Base-by-base conservation (phyloP, 2,888 invertebrate genomes). In the Trilocha varians region DNA sequence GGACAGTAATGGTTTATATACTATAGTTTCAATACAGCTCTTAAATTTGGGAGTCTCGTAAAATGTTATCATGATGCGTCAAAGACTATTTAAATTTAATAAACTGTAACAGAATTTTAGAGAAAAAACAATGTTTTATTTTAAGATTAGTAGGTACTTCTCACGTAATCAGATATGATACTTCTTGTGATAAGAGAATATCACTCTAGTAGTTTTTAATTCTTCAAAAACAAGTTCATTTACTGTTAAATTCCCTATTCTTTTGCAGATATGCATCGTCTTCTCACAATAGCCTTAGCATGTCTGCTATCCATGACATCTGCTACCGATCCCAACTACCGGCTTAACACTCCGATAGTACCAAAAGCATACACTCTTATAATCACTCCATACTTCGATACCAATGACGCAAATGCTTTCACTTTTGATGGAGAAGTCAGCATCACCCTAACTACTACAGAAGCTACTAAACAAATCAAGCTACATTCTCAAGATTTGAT, bases 331-430 rank as follows among this genome's bases (percentile, higher is more conserved):
- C 61, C 73, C 4, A 78, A 73, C 45, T 78, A 80, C 40, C 64
- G 83, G 38, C 57, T 85, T 1, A 77, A 80, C 42, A 70, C 72
- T 0, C 59, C 70, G 0, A 72, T 91, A 1, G 54, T 51, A 5
- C 91, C 91, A 0, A 64, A 57, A 3, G 64, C 70, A 1, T 92
- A 91, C 49, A 69, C 80, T 0, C 67, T 91, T 1, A 56, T 68
- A 0, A 65, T 91, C 3, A 75, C 68, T 0, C 89, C 90, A 1
- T 79, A 87, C 48, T 80, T 90, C 4, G 69, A 84, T 3, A 80
- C 82, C 1, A 65, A 62, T 1, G 63, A 80, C 38, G 65, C 59
- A 0, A 64, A 48, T 33, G 69, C 65, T 0, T 88, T 88, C 49
- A 78, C 72, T 0, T 88, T 88, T 44, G 64, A 73, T 3, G 89